Evolutionary conservation across 2,113 vertebrate genomes (phyloP).

Genomic region (Forbesichthys agassizii): DNA sequence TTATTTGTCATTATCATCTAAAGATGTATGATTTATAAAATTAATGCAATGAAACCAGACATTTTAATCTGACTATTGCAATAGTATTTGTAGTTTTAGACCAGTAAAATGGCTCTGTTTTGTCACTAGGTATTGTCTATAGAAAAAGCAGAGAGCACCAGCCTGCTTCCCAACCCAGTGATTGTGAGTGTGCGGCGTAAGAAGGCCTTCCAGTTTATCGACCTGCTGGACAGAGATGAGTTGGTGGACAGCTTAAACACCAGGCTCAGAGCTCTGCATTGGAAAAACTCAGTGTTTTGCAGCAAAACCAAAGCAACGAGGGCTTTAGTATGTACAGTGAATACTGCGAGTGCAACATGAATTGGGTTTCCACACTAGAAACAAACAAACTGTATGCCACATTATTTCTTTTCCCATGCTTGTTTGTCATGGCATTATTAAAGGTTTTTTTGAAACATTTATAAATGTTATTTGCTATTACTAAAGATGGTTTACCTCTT

Average conservation of each 20-base stretch:
- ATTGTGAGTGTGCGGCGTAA: slow-evolving; percentile 89
- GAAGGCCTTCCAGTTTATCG: slow-evolving; percentile 94
- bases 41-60: too few species aligned
- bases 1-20: too few species aligned
- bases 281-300: slow-evolving; percentile 66
- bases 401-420: too few species aligned
- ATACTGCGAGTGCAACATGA: too few species aligned
- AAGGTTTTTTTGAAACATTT: not conserved
- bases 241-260: slow-evolving; percentile 82
- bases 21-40: too few species aligned
- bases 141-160: slow-evolving; percentile 93
- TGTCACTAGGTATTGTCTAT: slow-evolving; percentile 85
- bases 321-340: slow-evolving; percentile 46
- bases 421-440: too few species aligned
- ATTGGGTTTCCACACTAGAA: too few species aligned
- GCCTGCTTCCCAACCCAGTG: slow-evolving; percentile 87
- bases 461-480: not conserved
- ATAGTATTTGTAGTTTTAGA: not conserved
- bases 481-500: not conserved
- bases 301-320: slow-evolving; percentile 47
- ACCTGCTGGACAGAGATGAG: slow-evolving; percentile 83
- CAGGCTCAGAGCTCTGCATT: slow-evolving; percentile 76
- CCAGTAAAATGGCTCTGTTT: not conserved
- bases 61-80: not conserved
- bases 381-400: too few species aligned